phyloP scores from a whole-genome alignment of 2,888 invertebrate species.

The Chalcosyrphus nemorum region DNA sequence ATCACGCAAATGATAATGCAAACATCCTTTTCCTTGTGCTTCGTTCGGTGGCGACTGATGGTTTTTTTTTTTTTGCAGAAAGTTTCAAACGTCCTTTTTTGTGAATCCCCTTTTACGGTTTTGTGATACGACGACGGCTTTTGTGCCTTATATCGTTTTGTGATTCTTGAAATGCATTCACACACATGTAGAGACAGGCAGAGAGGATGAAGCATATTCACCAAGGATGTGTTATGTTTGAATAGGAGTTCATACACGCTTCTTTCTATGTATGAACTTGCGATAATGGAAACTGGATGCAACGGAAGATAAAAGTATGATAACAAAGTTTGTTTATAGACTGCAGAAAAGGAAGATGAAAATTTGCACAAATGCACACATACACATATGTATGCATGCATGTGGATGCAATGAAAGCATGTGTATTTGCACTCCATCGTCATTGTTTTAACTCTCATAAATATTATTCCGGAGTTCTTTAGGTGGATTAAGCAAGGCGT shows the following conservation, averaged over 20 bases:
- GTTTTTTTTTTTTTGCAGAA: constrained; percentile 21
- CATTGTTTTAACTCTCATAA: constrained; percentile 59
- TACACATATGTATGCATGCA: not conserved
- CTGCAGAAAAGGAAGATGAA: constrained; percentile 62
- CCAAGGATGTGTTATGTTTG: constrained; percentile 34
- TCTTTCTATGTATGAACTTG: constrained; percentile 46
- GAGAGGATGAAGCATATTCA: not conserved
- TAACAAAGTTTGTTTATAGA: constrained; percentile 72
- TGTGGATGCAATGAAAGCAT: not conserved
- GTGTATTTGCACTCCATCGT: constrained; percentile 23
- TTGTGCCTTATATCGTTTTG: constrained; percentile 55
- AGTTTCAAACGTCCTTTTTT: constrained; percentile 17
- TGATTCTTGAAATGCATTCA: constrained; percentile 47
- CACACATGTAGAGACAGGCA: not conserved
- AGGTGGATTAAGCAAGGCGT: constrained; percentile 46
- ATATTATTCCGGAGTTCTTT: constrained; percentile 60
- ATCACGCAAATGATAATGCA: constrained; percentile 28
- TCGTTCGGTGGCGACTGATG: constrained; percentile 18
- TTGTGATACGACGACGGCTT: constrained; percentile 41
- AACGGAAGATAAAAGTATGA: constrained; percentile 70
- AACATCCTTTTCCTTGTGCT: not conserved
- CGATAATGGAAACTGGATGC: constrained; percentile 71
- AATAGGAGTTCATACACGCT: constrained; percentile 52
- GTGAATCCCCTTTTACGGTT: constrained; percentile 5
- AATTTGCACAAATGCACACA: constrained; percentile 31